These are phyloP conservation scores for Amphipoea oculea DNA, from an alignment of 2,888 invertebrate species.

Conservation along the genomic window DNA sequence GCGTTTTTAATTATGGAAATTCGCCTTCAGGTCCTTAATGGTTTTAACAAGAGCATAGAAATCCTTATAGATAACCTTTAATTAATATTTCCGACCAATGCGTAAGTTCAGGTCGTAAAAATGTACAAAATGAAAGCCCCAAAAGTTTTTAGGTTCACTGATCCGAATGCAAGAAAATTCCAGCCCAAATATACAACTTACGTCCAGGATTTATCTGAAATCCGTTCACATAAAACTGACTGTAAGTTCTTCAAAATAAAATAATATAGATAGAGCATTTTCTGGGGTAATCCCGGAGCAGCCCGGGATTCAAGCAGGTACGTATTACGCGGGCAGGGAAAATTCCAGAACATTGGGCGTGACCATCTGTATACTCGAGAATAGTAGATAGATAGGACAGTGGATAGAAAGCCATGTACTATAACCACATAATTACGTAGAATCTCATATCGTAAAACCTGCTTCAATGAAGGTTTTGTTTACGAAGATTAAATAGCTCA, in stretches of 20 bases:
- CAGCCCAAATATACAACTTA: conserved; percentile 12
- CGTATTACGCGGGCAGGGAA: conserved; percentile 21
- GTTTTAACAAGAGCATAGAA: neutral
- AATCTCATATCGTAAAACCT: conserved; percentile 63
- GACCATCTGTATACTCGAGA: conserved; percentile 13
- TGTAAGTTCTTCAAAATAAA: conserved; percentile 33
- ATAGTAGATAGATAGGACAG: neutral
- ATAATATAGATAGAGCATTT: conserved; percentile 35
- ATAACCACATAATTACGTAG: conserved; percentile 39
- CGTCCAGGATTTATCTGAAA: conserved; percentile 30
- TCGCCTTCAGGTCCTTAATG: neutral
- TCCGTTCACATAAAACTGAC: conserved; percentile 25
- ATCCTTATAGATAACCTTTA: neutral
- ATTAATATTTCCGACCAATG: neutral
- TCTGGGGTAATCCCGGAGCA: conserved; percentile 32
- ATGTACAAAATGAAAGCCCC: conserved; percentile 2
- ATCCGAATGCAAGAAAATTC: neutral
- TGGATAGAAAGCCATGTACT: conserved; percentile 17
- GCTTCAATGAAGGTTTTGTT: conserved; percentile 75
- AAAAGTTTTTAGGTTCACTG: conserved; percentile 1
- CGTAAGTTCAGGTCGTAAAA: conserved; percentile 6
- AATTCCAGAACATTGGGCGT: conserved; percentile 42
- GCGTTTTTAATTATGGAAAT: neutral
- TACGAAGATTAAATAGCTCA: conserved; percentile 72
- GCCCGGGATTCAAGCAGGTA: conserved; percentile 33